A percentile compares a stretch with the other conserved stretches of the same genome.
These are phyloP conservation scores for Glyptemys insculpta DNA, from an alignment of 2,797 vertebrate genomes.

Conservation along the genomic window DNA sequence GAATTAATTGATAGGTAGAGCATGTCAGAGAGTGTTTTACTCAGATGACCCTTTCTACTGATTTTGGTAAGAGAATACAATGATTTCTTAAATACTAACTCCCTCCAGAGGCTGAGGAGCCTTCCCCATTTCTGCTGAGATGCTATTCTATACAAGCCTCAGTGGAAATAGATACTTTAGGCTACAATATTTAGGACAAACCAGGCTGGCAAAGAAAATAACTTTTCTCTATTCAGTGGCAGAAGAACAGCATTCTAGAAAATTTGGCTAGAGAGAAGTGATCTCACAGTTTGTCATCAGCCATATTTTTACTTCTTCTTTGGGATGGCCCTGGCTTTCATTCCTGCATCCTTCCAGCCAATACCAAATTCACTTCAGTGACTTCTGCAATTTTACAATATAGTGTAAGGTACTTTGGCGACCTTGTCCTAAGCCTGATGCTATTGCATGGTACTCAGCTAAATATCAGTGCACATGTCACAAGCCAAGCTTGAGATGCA, in stretches of 20 bases:
- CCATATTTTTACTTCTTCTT: not conserved
- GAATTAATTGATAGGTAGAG: not conserved
- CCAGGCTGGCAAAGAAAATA: not conserved
- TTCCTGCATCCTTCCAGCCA: not conserved
- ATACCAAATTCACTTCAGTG: not conserved
- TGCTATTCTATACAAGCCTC: not conserved
- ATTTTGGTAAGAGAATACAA: not conserved
- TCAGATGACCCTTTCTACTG: not conserved
- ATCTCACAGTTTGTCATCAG: not conserved
- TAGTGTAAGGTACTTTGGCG: not conserved
- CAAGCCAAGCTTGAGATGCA: not conserved
- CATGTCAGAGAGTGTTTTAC: not conserved
- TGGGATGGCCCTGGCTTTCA: not conserved
- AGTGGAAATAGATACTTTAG: not conserved
- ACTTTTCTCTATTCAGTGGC: not conserved
- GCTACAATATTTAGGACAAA: not conserved
- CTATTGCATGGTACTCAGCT: not conserved
- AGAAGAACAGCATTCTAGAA: not conserved
- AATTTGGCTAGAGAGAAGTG: not conserved
- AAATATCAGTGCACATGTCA: not conserved
- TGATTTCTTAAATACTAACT: not conserved
- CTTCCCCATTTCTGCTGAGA: not conserved
- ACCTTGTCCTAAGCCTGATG: not conserved
- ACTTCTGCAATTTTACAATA: not conserved
- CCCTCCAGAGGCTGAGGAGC: not conserved